Percentiles rank a stretch among this genome's conserved stretches.
Conservation (phyloP, 1,140 invertebrate genomes). For the Anoplolepis gracilipes region DNA sequence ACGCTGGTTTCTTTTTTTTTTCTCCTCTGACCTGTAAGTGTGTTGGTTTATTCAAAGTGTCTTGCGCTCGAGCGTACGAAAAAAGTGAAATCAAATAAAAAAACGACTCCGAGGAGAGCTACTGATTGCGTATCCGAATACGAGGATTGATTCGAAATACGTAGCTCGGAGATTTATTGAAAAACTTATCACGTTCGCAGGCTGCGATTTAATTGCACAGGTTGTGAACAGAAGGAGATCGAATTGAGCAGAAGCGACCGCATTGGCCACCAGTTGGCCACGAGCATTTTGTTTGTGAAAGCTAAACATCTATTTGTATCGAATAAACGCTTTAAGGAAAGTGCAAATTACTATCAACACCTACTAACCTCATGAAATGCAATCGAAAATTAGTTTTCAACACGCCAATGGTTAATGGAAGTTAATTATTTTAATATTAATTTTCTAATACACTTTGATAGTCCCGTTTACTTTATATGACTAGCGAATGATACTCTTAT, state of each 20-base stretch:
- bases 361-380: neutral
- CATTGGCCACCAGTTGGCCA: conserved; percentile 29
- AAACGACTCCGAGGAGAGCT: neutral
- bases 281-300: conserved; percentile 53
- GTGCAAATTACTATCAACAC: conserved; percentile 31
- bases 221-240: conserved; percentile 45
- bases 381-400: neutral
- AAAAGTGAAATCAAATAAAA: conserved; percentile 23
- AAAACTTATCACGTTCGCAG: conserved; percentile 41
- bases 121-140: conserved; percentile 14
- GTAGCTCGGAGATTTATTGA: neutral
- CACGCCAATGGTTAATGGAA: neutral
- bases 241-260: conserved; percentile 35
- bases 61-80: conserved; percentile 50
- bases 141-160: conserved; percentile 20
- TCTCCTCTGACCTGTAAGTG: neutral
- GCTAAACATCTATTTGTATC: conserved; percentile 36
- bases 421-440: neutral
- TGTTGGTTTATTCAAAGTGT: conserved; percentile 56
- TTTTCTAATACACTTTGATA: neutral
- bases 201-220: conserved; percentile 47
- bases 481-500: neutral
- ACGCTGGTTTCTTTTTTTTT: conserved; percentile 41
- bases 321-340: conserved; percentile 27
- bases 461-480: neutral